phyloP scores from a whole-genome alignment of 2,888 invertebrate genomes.

The Polia nebulosa region DNA sequence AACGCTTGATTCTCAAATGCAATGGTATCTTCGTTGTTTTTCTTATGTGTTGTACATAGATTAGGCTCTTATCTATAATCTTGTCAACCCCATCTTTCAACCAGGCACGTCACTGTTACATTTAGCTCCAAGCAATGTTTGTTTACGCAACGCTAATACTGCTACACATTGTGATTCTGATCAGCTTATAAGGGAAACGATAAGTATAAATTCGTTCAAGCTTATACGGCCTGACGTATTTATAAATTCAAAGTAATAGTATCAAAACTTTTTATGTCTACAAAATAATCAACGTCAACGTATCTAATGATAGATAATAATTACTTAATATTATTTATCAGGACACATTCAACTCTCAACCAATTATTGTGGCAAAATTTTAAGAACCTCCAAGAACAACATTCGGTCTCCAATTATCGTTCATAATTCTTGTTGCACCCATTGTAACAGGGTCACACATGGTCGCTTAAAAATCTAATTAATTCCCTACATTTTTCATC shows the following conservation, averaged over 20 bases:
- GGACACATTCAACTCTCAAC: constrained; percentile 39
- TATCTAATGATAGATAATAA: constrained; percentile 11
- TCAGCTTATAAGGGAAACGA: constrained; percentile 22
- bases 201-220: constrained; percentile 15
- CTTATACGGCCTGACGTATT: neutral
- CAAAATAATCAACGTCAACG: neutral
- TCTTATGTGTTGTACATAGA: neutral
- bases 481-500: constrained; percentile 57
- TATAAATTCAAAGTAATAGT: neutral
- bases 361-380: constrained; percentile 42
- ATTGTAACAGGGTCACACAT: constrained; percentile 67
- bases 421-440: constrained; percentile 39
- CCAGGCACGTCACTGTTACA: constrained; percentile 38
- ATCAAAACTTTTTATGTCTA: constrained; percentile 1
- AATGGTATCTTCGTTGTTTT: neutral
- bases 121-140: constrained; percentile 37
- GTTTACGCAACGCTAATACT: constrained; percentile 40
- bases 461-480: constrained; percentile 61
- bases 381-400: constrained; percentile 51
- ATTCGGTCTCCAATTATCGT: constrained; percentile 43
- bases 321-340: constrained; percentile 22
- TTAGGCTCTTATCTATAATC: constrained; percentile 17
- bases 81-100: constrained; percentile 21
- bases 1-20: neutral
- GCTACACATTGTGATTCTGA: constrained; percentile 25